These are phyloP conservation scores for Perca flavescens DNA, from an alignment of 2,113 vertebrate species.

Conservation along the genomic window DNA sequence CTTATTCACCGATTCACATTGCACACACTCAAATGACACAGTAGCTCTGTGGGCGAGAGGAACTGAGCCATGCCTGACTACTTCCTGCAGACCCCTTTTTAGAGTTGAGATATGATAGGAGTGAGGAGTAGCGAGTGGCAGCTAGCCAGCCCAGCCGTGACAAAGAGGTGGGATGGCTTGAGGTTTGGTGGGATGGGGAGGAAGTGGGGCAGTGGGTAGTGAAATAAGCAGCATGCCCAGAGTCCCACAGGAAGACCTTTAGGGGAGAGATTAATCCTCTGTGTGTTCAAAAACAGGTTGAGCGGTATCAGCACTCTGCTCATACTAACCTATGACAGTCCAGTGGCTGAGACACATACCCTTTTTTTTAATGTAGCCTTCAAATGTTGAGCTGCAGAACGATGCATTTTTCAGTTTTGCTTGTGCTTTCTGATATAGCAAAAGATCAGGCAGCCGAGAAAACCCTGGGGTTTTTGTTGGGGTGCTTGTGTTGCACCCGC, in stretches of 20 bases:
- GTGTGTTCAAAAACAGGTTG: constrained; percentile 27
- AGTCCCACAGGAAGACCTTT: constrained; percentile 45
- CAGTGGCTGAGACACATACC: neutral
- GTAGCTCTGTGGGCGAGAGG: constrained; percentile 62
- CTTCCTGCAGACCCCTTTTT: constrained; percentile 54
- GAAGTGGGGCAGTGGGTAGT: constrained; percentile 33
- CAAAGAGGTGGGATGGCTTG: constrained; percentile 42
- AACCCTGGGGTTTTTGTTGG: constrained; percentile 1
- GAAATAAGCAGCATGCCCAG: constrained; percentile 38
- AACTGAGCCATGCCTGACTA: constrained; percentile 51
- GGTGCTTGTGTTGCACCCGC: constrained; percentile 11
- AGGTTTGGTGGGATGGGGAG: constrained; percentile 47
- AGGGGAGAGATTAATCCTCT: constrained; percentile 20
- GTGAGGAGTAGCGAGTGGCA: constrained; percentile 39
- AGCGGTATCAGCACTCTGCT: constrained; percentile 8
- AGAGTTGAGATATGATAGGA: constrained; percentile 48
- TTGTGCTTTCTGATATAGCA: constrained; percentile 7
- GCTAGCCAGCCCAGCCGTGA: constrained; percentile 21
- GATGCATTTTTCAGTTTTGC: neutral
- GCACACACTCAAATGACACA: constrained; percentile 53
- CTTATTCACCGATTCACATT: constrained; percentile 47
- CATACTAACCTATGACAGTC: neutral
- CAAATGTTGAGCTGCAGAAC: neutral
- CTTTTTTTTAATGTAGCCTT: neutral
- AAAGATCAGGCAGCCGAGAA: constrained; percentile 5